Evolutionary conservation across 2,797 vertebrate species (phyloP).

Genomic region (Pogoniulus pusillus): DNA sequence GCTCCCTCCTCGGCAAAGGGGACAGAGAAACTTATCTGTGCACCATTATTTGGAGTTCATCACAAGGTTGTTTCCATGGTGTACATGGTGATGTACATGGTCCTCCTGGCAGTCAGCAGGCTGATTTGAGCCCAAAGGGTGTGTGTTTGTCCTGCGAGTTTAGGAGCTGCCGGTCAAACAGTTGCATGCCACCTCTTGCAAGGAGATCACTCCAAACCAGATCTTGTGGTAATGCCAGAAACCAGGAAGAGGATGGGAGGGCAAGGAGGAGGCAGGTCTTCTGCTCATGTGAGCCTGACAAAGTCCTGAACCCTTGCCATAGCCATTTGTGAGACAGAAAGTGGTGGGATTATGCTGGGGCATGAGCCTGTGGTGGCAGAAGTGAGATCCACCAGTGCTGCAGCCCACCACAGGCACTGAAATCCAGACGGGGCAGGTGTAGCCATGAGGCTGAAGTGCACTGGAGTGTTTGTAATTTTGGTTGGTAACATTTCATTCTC

Average conservation of each 20-base stretch:
- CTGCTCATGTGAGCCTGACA: not conserved
- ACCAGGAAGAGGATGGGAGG: not conserved
- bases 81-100: accelerated
- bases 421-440: not conserved
- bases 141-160: not conserved
- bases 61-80: not conserved
- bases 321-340: not conserved
- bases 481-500: not conserved
- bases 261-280: not conserved
- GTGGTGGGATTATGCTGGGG: not conserved
- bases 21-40: not conserved
- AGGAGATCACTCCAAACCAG: not conserved
- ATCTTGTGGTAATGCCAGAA: not conserved
- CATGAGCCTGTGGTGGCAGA: not conserved
- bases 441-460: not conserved
- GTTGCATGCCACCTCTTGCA: not conserved
- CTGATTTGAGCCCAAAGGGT: not conserved
- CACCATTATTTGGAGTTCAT: not conserved
- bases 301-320: not conserved
- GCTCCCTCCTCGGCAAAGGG: not conserved
- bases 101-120: not conserved
- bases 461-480: not conserved
- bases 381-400: not conserved
- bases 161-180: not conserved
- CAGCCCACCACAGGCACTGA: not conserved